These are phyloP conservation scores for Lerema accius DNA, from an alignment of 1,140 invertebrate genomes.

Conservation along the genomic window DNA sequence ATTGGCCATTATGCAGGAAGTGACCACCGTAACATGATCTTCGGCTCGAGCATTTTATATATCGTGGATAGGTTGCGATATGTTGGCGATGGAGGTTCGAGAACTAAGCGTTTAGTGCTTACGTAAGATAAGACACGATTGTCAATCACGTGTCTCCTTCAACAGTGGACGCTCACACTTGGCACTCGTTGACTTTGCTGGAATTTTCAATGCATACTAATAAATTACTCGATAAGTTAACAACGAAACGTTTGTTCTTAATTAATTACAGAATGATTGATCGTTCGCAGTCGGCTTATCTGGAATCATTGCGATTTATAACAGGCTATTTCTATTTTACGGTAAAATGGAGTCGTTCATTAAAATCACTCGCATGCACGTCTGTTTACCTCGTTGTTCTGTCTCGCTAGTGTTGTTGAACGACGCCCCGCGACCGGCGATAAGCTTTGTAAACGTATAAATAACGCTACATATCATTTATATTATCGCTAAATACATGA, in stretches of 20 bases:
- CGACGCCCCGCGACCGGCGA: conserved; percentile 13
- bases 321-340: conserved; percentile 33
- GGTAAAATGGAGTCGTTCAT: conserved; percentile 31
- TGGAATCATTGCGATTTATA: conserved; percentile 37
- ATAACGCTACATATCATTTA: too few species aligned
- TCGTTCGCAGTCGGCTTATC: conserved; percentile 30
- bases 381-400: conserved; percentile 12
- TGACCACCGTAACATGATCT: conserved; percentile 10
- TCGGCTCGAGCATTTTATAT: conserved; percentile 12
- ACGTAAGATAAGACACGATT: conserved; percentile 40
- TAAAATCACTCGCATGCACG: conserved; percentile 27
- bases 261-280: conserved; percentile 38
- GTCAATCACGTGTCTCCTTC: conserved; percentile 37
- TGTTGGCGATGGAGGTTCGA: conserved; percentile 13
- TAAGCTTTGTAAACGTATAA: not conserved
- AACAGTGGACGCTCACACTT: conserved; percentile 32
- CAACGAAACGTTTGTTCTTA: conserved; percentile 33
- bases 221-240: conserved; percentile 30
- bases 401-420: not conserved
- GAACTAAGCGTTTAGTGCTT: conserved; percentile 26
- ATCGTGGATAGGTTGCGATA: conserved; percentile 21
- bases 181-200: conserved; percentile 28
- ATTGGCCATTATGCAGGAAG: conserved; percentile 27
- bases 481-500: too few species aligned
- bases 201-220: conserved; percentile 31